Evolutionary conservation across 2,113 vertebrate genomes (phyloP).

Genomic region (Dromas ardeola): DNA sequence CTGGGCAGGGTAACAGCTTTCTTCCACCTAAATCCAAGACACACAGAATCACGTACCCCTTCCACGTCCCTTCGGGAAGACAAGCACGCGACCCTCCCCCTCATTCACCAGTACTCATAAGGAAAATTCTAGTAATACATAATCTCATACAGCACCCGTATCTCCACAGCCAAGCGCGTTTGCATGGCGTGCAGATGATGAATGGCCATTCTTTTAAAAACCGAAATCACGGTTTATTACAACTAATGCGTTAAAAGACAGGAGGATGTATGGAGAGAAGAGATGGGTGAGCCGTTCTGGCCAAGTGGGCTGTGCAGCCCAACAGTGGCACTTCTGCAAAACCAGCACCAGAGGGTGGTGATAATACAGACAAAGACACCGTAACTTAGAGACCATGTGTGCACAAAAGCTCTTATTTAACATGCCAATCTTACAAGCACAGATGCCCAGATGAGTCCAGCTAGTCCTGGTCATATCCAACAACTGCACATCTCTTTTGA

Average conservation of each 20-base stretch:
- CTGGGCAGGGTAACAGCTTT: neutral
- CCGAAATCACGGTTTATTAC: neutral
- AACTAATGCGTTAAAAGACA: neutral
- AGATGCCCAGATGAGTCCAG: neutral
- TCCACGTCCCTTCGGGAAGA: neutral
- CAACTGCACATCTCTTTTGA: neutral
- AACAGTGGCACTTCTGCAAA: neutral
- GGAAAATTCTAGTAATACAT: neutral
- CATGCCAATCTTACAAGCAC: rapidly evolving
- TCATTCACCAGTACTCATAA: neutral
- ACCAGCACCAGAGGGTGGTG: neutral
- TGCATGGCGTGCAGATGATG: neutral
- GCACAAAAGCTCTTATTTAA: neutral
- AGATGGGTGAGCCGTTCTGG: neutral
- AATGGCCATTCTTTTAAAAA: neutral
- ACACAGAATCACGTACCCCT: rapidly evolving
- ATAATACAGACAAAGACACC: neutral
- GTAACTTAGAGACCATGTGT: neutral
- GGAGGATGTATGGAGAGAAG: neutral
- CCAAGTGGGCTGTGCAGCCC: neutral
- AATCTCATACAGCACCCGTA: neutral
- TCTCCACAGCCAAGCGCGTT: neutral
- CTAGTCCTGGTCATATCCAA: neutral
- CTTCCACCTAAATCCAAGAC: neutral
- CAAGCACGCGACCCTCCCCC: neutral